Base-by-base conservation (phyloP, 2,888 invertebrate genomes). In the Anoplius nigerrimus region DNA sequence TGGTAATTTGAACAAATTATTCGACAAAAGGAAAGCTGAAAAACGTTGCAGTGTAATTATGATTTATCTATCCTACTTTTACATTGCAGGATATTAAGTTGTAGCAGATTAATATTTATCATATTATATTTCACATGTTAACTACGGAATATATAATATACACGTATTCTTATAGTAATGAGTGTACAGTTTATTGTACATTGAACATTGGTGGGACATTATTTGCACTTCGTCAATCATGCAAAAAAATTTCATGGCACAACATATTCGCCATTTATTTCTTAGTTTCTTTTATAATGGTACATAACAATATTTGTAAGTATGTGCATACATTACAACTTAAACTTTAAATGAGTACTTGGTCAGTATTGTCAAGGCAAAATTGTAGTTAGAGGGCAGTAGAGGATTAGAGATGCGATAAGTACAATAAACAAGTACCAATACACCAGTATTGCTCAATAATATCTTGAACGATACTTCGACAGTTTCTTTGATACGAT, bases 301-400 rank as follows among this genome's bases (percentile, higher is more conserved):
- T 79, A 79, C 52, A 79, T 79, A 79, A 79, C 69, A 48, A 70
- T 57, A 59, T 58, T 76, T 77, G 71, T 67, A 78, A 71, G 70
- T 77, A 77, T 80, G 75, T 62, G 75, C 46, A 56, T 62, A 62
- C 78, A 66, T 60, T 64, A 62, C 71, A 78, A 76, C 72, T 76
- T 72, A 72, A 51, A 52, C 73, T 51, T 77, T 75, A 73, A 60
- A 67, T 73, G 69, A 63, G 69, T 80, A 72, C 61, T 78, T 72
- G 66, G 71, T 76, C 69, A 70, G 77, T 80, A 80, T 80, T 80
- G 80, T 80, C 80, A 75, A 71, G 72, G 68, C 75, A 67, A 71
- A 56, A 57, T 56, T 18, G 21, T 51, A 51, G 2, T 15, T 55
- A 48, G 48, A n/a, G 48, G 34, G 34, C 34, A 34, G 34, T 34